phyloP scores from a whole-genome alignment of 1,140 invertebrate species.

The Olivierus martensii region DNA sequence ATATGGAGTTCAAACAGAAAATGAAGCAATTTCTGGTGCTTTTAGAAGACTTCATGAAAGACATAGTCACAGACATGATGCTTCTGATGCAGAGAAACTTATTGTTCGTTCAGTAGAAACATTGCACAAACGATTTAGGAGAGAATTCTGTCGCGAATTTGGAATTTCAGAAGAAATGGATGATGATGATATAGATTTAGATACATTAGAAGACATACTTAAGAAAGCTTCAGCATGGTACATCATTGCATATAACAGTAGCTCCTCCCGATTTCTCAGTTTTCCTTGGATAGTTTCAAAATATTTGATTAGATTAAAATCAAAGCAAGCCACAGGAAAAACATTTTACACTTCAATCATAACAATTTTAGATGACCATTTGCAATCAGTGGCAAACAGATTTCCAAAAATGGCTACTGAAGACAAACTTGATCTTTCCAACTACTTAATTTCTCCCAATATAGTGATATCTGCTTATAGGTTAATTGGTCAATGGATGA shows the following conservation, averaged over 20 bases:
- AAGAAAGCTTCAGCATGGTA: conserved; percentile 13
- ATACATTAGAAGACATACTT: not conserved
- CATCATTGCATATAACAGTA: conserved; percentile 5
- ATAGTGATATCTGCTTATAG: too few species aligned
- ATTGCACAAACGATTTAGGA: conserved; percentile 3
- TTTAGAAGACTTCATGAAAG: conserved; percentile 11
- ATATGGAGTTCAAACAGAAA: too few species aligned
- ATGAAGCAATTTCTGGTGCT: conserved; percentile 19
- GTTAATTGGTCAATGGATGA: too few species aligned
- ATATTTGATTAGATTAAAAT: too few species aligned
- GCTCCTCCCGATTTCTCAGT: not conserved
- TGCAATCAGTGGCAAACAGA: too few species aligned
- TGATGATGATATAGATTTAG: not conserved
- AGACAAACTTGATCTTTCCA: too few species aligned
- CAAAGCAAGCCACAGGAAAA: too few species aligned
- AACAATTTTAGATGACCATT: too few species aligned
- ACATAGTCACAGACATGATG: conserved; percentile 2
- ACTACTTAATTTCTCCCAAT: too few species aligned
- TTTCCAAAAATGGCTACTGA: too few species aligned
- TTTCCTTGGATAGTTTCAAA: too few species aligned
- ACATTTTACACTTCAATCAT: too few species aligned
- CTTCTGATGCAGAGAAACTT: conserved; percentile 1
- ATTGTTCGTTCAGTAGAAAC: not conserved
- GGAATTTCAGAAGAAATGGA: not conserved
- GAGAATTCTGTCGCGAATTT: not conserved